These are phyloP conservation scores for Bellardia bayeri DNA, from an alignment of 2,888 invertebrate species.

Conservation along the genomic window DNA sequence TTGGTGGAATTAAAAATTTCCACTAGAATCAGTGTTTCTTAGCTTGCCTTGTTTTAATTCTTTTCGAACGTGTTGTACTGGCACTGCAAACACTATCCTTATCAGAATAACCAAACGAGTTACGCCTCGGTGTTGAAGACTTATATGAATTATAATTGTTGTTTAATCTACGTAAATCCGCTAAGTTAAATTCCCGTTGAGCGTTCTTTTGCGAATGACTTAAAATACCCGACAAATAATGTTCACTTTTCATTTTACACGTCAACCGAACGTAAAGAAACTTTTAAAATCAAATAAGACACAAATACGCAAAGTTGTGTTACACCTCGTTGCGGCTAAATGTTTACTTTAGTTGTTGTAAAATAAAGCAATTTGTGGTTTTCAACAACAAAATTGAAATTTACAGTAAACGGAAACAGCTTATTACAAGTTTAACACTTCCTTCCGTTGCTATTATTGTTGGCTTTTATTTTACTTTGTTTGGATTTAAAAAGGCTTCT, in stretches of 20 bases:
- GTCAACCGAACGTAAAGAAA: conserved; percentile 4
- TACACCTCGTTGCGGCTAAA: conserved; percentile 64
- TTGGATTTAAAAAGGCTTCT: conserved; percentile 5
- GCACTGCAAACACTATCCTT: conserved; percentile 81
- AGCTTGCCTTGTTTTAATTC: conserved; percentile 79
- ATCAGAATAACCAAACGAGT: conserved; percentile 78
- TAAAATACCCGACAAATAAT: conserved; percentile 79
- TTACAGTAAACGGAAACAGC: conserved; percentile 62
- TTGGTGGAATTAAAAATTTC: too few species aligned
- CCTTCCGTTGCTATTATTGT: conserved; percentile 59
- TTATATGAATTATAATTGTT: conserved; percentile 76
- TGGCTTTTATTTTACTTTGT: not conserved
- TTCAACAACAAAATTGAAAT: conserved; percentile 29
- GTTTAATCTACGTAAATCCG: conserved; percentile 58
- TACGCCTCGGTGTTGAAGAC: conserved; percentile 49
- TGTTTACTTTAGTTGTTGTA: conserved; percentile 65
- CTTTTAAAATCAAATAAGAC: conserved; percentile 42
- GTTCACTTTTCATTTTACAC: conserved; percentile 82
- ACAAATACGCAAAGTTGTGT: conserved; percentile 54
- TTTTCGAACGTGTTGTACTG: conserved; percentile 79
- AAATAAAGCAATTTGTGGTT: conserved; percentile 61
- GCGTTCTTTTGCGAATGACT: conserved; percentile 73
- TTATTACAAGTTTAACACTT: conserved; percentile 65
- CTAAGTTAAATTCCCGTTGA: conserved; percentile 64
- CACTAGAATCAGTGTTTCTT: not conserved